Conservation (phyloP, 2,113 vertebrate genomes). For the Collichthys lucidus region DNA sequence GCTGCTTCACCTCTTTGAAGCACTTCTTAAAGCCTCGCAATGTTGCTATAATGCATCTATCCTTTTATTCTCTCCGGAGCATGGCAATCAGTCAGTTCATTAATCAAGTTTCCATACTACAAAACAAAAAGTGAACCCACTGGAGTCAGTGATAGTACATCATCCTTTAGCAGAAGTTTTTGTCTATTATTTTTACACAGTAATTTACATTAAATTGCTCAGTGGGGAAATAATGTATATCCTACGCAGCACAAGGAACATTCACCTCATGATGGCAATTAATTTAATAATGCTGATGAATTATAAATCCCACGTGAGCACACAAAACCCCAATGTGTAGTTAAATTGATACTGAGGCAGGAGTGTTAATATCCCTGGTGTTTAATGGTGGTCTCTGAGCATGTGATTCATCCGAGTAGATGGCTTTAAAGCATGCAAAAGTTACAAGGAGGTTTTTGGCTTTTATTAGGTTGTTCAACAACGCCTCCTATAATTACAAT, state of each 20-base stretch:
- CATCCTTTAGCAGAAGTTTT: background rate
- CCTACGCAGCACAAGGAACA: background rate
- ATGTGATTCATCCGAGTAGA: background rate
- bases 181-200: background rate
- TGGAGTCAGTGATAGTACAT: background rate
- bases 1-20: background rate
- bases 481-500: too few relatives aligned
- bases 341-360: background rate
- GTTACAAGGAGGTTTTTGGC: too few relatives aligned
- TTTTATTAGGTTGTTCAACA: too few relatives aligned
- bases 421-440: background rate
- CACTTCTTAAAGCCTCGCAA: background rate
- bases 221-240: background rate
- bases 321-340: constrained; percentile 14
- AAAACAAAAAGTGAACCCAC: too few relatives aligned
- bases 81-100: background rate
- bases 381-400: constrained; percentile 41
- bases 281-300: constrained; percentile 47
- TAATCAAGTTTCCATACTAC: background rate
- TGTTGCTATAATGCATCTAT: too few relatives aligned
- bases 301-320: constrained; percentile 47
- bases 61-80: constrained; percentile 21
- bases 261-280: background rate
- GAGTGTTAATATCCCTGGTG: constrained; percentile 50
- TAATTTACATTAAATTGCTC: background rate